Base-by-base conservation (phyloP, 2,888 invertebrate genomes). In the Neoascia interrupta region DNA sequence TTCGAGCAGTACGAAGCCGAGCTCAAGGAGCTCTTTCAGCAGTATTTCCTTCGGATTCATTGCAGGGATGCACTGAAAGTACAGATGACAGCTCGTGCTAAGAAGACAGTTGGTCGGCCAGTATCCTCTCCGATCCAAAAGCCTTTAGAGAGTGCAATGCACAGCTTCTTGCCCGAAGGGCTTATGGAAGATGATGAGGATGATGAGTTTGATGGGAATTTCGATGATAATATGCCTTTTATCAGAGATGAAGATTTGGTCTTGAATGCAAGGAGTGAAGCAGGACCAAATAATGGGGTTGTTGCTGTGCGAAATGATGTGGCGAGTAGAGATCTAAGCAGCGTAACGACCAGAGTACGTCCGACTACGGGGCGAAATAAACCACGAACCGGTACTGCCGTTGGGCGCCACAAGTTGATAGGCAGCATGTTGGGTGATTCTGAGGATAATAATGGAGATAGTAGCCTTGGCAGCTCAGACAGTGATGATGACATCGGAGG, bases 51-150 rank as follows among this genome's bases (percentile, higher is more conserved):
- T 54, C 93, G 97, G 61, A 94, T 96, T 87, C 93, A 98, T 54
- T 96, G 96, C 84, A 92, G 98, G 43, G 94, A 96, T 82, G 96
- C 96, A 66, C 90, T 99, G 54, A 97, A 97, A 85, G 94, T 95
- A 66, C 93, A 95, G 84, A 92, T 97, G 83, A 94, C 85, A 34
- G 76, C 84, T 5, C 84, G 87, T 5, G 86, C 82, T 1, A 86
- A 86, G 45, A 83, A 85, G 3, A 69, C 82, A 10, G 84, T 85
- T 23, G 79, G 66, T 5, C 26, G 41, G 0, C 86, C 86, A 10
- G 81, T 84, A 6, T 72, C 85, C 1, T 87, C 87, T 2, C 87
- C 87, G 1, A 72, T 86, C 28, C 85, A 85, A 16, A 88, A 88
- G 69, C 84, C 88, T 1, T 74, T 85, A 0, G 89, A 89, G 60